Conservation (phyloP, 2,797 vertebrate genomes). For the Phylloscopus collybita region DNA sequence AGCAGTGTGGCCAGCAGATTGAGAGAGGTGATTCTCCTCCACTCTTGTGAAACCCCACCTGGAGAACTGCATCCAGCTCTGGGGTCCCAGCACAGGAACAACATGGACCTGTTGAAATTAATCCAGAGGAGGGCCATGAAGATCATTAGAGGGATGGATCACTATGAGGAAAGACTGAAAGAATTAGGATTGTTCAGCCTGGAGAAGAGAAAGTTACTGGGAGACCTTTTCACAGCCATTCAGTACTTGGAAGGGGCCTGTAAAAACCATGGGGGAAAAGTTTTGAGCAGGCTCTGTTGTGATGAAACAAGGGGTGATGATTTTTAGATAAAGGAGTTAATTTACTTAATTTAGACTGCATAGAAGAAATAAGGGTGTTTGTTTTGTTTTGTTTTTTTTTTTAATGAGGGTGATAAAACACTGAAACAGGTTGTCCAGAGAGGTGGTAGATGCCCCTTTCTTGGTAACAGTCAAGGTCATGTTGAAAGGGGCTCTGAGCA, state of each 20-base stretch:
- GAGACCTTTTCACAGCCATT: background rate
- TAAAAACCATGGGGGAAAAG: background rate
- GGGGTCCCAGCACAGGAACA: background rate
- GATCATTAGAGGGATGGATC: background rate
- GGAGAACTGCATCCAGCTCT: background rate
- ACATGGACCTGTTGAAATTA: background rate
- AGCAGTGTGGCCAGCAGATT: accelerated
- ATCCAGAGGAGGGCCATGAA: background rate
- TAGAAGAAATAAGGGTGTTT: background rate
- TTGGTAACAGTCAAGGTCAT: background rate
- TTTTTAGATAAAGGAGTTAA: background rate
- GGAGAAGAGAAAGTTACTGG: background rate
- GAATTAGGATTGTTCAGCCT: background rate
- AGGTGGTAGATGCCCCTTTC: no score
- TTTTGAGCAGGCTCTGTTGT: background rate
- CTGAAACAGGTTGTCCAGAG: background rate
- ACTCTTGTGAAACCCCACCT: background rate
- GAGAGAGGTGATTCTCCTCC: background rate
- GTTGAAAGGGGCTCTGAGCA: background rate
- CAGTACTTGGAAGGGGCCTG: background rate
- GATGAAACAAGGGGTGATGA: background rate
- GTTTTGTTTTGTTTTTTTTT: background rate
- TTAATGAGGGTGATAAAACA: background rate
- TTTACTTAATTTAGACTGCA: background rate
- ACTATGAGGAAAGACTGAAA: background rate